Evolutionary conservation across 2,888 invertebrate genomes (phyloP).

Genomic region (Nephrotoma flavescens): DNA sequence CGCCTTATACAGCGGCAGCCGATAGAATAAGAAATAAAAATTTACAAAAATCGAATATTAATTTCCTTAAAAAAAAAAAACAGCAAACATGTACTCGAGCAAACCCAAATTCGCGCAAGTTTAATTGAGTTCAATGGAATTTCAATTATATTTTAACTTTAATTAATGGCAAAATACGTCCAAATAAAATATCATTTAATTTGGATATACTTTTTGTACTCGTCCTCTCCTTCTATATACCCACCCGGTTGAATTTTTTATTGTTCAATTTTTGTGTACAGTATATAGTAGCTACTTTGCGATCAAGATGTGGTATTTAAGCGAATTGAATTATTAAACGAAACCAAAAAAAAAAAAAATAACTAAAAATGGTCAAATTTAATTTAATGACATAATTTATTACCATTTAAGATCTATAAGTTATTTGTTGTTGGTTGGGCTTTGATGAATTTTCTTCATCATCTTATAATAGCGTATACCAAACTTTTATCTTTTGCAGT

Average conservation of each 20-base stretch:
- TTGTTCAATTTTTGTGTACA: neutral
- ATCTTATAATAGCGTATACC: too few species aligned
- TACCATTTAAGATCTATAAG: too few species aligned
- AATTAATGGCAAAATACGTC: neutral
- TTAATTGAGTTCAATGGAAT: neutral
- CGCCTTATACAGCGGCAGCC: neutral
- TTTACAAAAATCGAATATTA: neutral
- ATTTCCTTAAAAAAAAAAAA: neutral
- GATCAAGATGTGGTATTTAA: neutral
- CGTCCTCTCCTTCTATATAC: neutral
- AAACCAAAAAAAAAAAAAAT: neutral
- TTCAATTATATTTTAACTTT: neutral
- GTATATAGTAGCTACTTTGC: neutral
- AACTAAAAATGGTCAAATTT: neutral
- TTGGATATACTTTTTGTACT: neutral
- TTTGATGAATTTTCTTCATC: too few species aligned
- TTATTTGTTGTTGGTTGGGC: too few species aligned
- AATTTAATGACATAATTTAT: neutral
- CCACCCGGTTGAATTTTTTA: neutral
- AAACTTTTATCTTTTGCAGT: too few species aligned
- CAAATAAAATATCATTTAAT: neutral
- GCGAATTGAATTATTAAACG: neutral
- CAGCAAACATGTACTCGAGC: neutral
- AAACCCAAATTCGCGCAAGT: neutral
- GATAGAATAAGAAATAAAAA: neutral